phyloP scores from a whole-genome alignment of 35 echinoderm and acorn worm genomes.

The Apostichopus japonicus region DNA sequence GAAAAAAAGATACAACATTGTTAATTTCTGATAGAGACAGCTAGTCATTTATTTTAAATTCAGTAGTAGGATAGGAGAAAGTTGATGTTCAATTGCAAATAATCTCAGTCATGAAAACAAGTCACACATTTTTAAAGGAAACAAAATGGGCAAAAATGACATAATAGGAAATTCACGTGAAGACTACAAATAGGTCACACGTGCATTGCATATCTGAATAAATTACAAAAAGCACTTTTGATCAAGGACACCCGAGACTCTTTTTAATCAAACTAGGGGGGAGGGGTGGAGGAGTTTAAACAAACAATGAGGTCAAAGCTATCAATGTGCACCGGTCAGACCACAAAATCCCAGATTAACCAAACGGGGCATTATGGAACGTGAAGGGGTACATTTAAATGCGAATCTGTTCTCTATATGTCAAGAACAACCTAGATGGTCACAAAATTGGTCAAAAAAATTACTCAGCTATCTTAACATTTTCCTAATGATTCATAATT shows the following conservation, averaged over 20 bases:
- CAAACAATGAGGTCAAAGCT: too few species aligned
- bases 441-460: too few species aligned
- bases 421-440: too few species aligned
- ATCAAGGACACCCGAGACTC: neutral
- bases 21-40: conserved; percentile 45
- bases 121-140: conserved; percentile 4
- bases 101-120: conserved; percentile 12
- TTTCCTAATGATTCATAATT: too few species aligned
- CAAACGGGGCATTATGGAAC: too few species aligned
- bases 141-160: neutral
- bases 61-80: conserved; percentile 19
- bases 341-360: too few species aligned
- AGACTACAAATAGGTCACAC: neutral
- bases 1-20: neutral
- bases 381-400: too few species aligned
- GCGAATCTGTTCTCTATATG: too few species aligned
- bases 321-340: too few species aligned
- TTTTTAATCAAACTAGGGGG: neutral
- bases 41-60: conserved; percentile 54
- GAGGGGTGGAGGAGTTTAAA: too few species aligned
- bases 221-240: neutral
- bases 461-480: too few species aligned
- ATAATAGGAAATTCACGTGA: neutral
- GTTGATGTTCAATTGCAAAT: neutral
- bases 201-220: conserved; percentile 2